Base-by-base conservation (phyloP, 2,113 vertebrate species). In the Conger conger region DNA sequence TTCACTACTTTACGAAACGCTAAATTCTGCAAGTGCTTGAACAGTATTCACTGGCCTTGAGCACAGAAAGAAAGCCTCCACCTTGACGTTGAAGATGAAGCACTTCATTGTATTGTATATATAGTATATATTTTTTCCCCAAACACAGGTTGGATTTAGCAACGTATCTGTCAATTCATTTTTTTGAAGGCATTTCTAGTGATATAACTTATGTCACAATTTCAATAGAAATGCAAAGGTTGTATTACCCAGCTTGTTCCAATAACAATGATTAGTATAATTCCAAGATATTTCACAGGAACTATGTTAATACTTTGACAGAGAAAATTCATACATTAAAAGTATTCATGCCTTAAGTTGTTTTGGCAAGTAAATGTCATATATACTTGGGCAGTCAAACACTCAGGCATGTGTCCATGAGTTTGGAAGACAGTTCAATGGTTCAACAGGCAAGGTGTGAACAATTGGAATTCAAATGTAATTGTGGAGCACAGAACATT, bases 381-480 rank as follows among this genome's bases (percentile, higher is more conserved):
- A 33, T 30, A 33, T 16, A 45, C 40, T 30, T 76, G 40, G 40
- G 17, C 20, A 18, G 45, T 18, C 45, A 84, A 36, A 84, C 36
- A 60, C 36, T 54, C 35, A 37, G 30, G 68, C 23, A 38, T 40
- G 35, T 36, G 76, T 57, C 45, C 76, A 79, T 79, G 53, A 40
- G 36, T 40, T 42, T 27, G 76, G 45, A 84, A 42, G 50, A 20
- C 9, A 76, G 53, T 60, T 77, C 80, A 82, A 17, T 82, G 80
- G 80, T 20, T 73, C 30, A 82, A 82, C 80, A 82, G 80, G 11
- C 80, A 35, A 30, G 17, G 33, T 45, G 77, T 50, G 60, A n/a
- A 60, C 50, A 79, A 84, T 82, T 33, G 68, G 20, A 8, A 57
- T 84, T 79, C 53, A 79, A 76, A 84, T n/a, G 60, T 20, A 50